Conservation (phyloP, 2,888 invertebrate genomes). For the Oscheius onirici region DNA sequence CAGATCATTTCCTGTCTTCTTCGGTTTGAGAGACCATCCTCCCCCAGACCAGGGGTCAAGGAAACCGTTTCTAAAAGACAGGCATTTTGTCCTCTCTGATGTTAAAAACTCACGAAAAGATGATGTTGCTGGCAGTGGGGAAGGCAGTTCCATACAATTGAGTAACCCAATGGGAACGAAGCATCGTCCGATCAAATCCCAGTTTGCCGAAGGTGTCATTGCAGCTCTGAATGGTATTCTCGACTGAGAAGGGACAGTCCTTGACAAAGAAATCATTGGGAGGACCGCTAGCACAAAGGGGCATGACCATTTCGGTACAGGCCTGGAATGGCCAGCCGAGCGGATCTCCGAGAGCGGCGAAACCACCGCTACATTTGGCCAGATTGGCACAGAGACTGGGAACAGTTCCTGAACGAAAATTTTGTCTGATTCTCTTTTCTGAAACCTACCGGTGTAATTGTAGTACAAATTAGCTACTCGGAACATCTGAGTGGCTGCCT, state of each 20-base stretch:
- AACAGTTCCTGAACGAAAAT: background rate
- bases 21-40: constrained; percentile 67
- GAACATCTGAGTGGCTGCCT: constrained; percentile 50
- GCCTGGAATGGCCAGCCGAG: constrained; percentile 73
- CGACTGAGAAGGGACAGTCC: constrained; percentile 60
- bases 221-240: constrained; percentile 77
- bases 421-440: background rate
- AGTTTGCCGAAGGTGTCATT: constrained; percentile 74
- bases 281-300: constrained; percentile 83
- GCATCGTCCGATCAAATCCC: constrained; percentile 76
- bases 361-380: constrained; percentile 48
- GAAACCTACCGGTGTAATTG: constrained; percentile 51
- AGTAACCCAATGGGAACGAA: constrained; percentile 79
- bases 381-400: constrained; percentile 59
- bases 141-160: constrained; percentile 82
- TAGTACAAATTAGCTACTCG: constrained; percentile 55
- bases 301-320: constrained; percentile 97
- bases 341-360: constrained; percentile 60
- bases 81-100: background rate
- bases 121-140: constrained; percentile 77
- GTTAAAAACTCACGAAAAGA: constrained; percentile 74
- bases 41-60: constrained; percentile 75
- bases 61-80: constrained; percentile 73
- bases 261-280: constrained; percentile 68
- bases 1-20: constrained; percentile 60